Evolutionary conservation across 2,113 vertebrate species (phyloP).

Genomic region (Vanacampus margaritifer): DNA sequence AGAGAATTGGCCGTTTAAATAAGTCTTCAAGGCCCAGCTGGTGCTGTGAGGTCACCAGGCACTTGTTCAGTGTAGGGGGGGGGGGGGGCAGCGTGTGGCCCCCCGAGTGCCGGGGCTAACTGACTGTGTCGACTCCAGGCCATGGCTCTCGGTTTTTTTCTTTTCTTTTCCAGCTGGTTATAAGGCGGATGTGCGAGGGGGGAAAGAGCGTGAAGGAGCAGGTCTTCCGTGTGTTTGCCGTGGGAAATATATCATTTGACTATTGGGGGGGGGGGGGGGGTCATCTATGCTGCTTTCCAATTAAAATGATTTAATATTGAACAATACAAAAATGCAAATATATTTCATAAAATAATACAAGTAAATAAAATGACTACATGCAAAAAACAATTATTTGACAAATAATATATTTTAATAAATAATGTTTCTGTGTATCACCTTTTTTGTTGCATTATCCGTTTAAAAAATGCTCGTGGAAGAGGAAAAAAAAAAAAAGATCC

Average conservation of each 20-base stretch:
- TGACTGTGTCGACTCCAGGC: conserved; percentile 36
- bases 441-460: too few relatives aligned
- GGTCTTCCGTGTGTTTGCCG: conserved; percentile 11
- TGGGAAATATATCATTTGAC: conserved; percentile 8
- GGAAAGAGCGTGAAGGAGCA: conserved; percentile 11
- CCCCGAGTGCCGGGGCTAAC: conserved; percentile 27
- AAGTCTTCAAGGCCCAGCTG: conserved; percentile 58
- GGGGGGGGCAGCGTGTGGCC: conserved; percentile 42
- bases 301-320: too few relatives aligned
- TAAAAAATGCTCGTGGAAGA: too few relatives aligned
- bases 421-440: too few relatives aligned
- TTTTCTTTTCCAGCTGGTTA: conserved; percentile 8
- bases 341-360: too few relatives aligned
- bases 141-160: conserved; percentile 15
- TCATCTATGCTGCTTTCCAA: too few relatives aligned
- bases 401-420: too few relatives aligned
- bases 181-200: conserved; percentile 11
- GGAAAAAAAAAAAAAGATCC: too few relatives aligned
- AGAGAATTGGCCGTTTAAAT: conserved; percentile 55
- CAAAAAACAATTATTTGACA: too few relatives aligned
- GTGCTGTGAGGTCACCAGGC: conserved; percentile 52
- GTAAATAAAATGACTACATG: too few relatives aligned
- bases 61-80: conserved; percentile 45
- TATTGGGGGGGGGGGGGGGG: too few relatives aligned
- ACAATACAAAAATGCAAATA: too few relatives aligned